Percentiles rank a stretch among this genome's conserved stretches.
phyloP scores from a whole-genome alignment of 2,113 vertebrate species.

The Heloderma charlesbogerti region DNA sequence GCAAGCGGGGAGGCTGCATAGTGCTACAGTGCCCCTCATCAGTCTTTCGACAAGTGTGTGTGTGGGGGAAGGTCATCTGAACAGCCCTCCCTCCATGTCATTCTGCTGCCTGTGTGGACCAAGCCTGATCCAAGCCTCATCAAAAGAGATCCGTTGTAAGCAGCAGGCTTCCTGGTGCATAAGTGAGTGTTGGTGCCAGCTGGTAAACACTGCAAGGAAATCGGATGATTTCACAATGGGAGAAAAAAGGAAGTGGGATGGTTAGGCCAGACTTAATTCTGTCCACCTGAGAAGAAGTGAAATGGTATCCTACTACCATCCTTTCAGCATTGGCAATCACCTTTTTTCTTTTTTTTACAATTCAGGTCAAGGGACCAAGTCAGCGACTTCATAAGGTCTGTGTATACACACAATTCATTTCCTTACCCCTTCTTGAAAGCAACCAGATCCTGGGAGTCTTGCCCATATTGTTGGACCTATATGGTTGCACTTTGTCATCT shows the following conservation, averaged over 20 bases:
- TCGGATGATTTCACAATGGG: neutral
- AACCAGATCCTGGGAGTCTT: neutral
- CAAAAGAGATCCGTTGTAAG: neutral
- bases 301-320: neutral
- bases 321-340: neutral
- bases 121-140: neutral
- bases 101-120: neutral
- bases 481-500: neutral
- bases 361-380: neutral
- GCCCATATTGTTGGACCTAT: neutral
- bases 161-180: neutral
- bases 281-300: neutral
- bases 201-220: neutral
- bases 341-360: conserved; percentile 1
- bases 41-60: too few relatives aligned
- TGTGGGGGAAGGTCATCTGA: too few relatives aligned
- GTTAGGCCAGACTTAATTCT: neutral
- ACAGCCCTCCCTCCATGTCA: neutral
- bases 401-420: neutral
- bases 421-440: neutral
- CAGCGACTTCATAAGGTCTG: neutral
- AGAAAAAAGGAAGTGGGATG: neutral
- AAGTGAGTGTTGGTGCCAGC: neutral
- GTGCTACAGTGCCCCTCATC: too few relatives aligned
- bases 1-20: too few relatives aligned